Evolutionary conservation across 1,140 invertebrate genomes (phyloP), one percentile per base, ranked within the genome.

Genomic region (Temnothorax nylanderi): DNA sequence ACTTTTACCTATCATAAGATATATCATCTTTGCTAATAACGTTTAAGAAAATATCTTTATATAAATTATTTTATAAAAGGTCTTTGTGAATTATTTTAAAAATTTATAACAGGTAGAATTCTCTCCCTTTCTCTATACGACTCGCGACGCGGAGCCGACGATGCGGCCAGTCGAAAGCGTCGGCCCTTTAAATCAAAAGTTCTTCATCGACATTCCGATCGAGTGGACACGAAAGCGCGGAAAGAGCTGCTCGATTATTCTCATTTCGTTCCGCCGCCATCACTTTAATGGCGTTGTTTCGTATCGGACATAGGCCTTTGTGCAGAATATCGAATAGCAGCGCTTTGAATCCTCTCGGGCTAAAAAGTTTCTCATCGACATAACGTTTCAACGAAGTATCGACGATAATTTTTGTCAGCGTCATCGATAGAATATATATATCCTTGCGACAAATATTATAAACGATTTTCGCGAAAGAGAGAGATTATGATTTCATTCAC

Each of bases 131-230:
- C n/a, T 69, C 62, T 60, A 56, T 49, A 37, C 26, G 26, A 84
- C 32, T 60, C 56, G 18, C 8, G 21, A 49, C 32, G 13, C 37
- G 4, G 41, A 44, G 54, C 13, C 54, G 69, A 84, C 56, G 80
- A 81, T 54, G 78, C 37, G 65, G 34, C 65, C 51, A 71, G 71
- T 81, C 21, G 77, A 82, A 67, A 81, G 80, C 69, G 80, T 84
- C 80, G 80, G 54, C 69, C 80, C 80, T 84, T 84, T 84, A 84
- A 84, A 84, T 84, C 80, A 84, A 84, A 84, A 84, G 80, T 84
- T 84, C 80, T 75, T 75, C 80, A 84, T 84, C 80, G 80, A 84
- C 80, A 84, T 84, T 84, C 80, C 80, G 54, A 84, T 84, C 69
- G 80, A 84, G 54, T 84, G 80, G 80, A 84, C 54, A 75, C 80